These are phyloP conservation scores for Chrysolina haemoptera DNA, from an alignment of 2,888 invertebrate genomes.

Conservation along the genomic window DNA sequence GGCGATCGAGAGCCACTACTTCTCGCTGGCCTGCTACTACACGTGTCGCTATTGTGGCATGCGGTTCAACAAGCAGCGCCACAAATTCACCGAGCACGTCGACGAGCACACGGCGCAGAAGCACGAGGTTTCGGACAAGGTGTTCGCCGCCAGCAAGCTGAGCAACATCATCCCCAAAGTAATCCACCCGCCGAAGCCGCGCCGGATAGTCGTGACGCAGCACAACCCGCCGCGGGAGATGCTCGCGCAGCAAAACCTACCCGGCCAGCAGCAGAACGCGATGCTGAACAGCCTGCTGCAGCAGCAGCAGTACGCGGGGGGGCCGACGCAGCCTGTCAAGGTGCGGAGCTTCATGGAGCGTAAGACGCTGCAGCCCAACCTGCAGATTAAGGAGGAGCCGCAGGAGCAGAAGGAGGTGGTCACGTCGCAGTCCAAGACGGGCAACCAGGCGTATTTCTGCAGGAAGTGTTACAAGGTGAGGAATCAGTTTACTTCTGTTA, in stretches of 20 bases:
- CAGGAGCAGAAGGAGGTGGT: slow-evolving; percentile 50
- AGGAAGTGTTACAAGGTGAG: slow-evolving; percentile 67
- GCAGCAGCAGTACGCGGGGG: background rate
- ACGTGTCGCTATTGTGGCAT: slow-evolving; percentile 68
- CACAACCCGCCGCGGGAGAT: slow-evolving; percentile 43
- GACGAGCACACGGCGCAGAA: slow-evolving; percentile 61
- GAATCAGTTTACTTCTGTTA: background rate
- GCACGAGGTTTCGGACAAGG: slow-evolving; percentile 62
- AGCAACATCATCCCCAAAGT: slow-evolving; percentile 59
- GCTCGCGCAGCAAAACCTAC: slow-evolving; percentile 32
- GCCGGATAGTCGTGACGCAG: slow-evolving; percentile 50
- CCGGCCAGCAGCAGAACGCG: slow-evolving; percentile 28
- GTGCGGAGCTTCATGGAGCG: slow-evolving; percentile 37
- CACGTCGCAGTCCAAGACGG: slow-evolving; percentile 56
- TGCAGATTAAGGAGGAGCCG: slow-evolving; percentile 61
- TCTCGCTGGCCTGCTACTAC: slow-evolving; percentile 66
- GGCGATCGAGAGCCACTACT: slow-evolving; percentile 69
- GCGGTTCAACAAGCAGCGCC: slow-evolving; percentile 67
- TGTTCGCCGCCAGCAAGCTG: slow-evolving; percentile 63
- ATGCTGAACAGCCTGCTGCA: slow-evolving; percentile 14
- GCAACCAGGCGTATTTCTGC: slow-evolving; percentile 68
- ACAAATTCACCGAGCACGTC: slow-evolving; percentile 63
- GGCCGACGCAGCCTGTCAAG: slow-evolving; percentile 13
- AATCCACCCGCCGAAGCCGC: slow-evolving; percentile 58
- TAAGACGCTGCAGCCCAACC: slow-evolving; percentile 44